Conservation (phyloP, 2,113 vertebrate genomes). For the Sinocyclocheilus rhinocerous region DNA sequence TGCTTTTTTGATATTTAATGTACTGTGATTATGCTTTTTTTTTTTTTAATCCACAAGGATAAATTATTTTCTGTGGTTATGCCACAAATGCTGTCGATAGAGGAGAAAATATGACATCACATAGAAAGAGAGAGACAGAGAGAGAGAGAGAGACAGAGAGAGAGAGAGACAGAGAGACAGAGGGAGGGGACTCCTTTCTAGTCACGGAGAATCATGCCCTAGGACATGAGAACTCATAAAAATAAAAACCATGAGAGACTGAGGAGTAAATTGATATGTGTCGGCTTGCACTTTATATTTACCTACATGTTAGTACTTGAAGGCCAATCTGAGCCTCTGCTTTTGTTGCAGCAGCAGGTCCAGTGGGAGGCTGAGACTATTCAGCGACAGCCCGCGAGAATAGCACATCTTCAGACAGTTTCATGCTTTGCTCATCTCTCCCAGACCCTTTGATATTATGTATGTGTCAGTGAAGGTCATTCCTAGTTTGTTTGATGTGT, state of each 20-base stretch:
- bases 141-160: too few relatives aligned
- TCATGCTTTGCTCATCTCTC: neutral
- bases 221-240: neutral
- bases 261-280: neutral
- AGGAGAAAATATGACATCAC: neutral
- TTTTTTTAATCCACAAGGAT: neutral
- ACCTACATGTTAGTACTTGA: neutral
- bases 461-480: neutral
- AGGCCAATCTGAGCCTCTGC: neutral
- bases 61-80: neutral
- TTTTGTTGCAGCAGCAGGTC: constrained; percentile 4
- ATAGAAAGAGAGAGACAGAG: too few relatives aligned
- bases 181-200: neutral
- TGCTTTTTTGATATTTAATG: neutral
- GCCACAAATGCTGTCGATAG: neutral
- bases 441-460: constrained; percentile 9
- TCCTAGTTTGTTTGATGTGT: constrained; percentile 14
- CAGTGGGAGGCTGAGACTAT: constrained; percentile 3
- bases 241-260: neutral
- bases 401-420: neutral
- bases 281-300: neutral
- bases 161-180: too few relatives aligned
- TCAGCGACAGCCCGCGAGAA: neutral
- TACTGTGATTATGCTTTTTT: neutral
- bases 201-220: neutral